Evolutionary conservation across 2,113 vertebrate genomes (phyloP).

Genomic region (Henicopernis longicauda): DNA sequence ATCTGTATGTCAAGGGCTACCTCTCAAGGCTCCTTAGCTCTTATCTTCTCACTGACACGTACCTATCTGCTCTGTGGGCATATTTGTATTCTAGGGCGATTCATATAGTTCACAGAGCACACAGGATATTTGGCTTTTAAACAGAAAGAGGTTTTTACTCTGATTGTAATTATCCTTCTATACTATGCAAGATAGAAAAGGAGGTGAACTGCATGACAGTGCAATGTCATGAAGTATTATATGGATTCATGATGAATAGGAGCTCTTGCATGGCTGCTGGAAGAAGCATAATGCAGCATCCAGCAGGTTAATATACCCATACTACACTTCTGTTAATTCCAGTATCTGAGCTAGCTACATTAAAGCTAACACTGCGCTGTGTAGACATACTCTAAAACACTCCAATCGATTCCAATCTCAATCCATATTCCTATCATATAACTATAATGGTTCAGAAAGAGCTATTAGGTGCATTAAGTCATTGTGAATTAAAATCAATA

Average conservation of each 20-base stretch:
- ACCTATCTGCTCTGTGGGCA: not conserved
- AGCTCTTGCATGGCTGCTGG: not conserved
- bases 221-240: not conserved
- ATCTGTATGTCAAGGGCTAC: not conserved
- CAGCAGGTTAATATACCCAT: not conserved
- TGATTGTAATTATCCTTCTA: not conserved
- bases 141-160: not conserved
- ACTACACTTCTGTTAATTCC: not conserved
- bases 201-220: not conserved
- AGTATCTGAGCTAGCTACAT: not conserved
- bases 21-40: not conserved
- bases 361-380: not conserved
- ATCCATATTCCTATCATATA: not conserved
- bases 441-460: not conserved
- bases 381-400: not conserved
- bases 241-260: not conserved
- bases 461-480: slow-evolving; percentile 17
- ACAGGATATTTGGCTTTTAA: not conserved
- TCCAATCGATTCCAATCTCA: not conserved
- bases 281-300: not conserved
- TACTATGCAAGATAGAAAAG: not conserved
- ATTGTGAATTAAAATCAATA: slow-evolving; percentile 47
- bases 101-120: not conserved
- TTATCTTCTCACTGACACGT: not conserved
- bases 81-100: not conserved